Evolutionary conservation across 2,888 invertebrate species (phyloP).

Genomic region (Leptothorax acervorum): DNA sequence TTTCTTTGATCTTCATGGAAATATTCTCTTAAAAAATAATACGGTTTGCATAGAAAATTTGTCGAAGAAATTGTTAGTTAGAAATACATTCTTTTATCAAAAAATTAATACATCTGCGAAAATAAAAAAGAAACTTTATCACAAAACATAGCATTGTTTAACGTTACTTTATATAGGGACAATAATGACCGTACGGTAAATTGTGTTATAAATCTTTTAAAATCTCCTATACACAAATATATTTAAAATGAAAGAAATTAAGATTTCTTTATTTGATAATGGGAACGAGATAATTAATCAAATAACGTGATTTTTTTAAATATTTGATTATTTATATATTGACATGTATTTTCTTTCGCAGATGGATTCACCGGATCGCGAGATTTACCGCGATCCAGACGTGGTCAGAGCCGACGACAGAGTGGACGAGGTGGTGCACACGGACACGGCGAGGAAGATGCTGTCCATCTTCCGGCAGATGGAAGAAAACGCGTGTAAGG

Average conservation of each 20-base stretch:
- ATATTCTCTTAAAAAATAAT: not conserved
- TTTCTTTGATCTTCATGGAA: not conserved
- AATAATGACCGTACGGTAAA: not conserved
- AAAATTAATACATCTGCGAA: slow-evolving; percentile 8
- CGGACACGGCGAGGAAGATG: slow-evolving; percentile 93
- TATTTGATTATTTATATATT: not conserved
- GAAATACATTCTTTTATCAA: slow-evolving; percentile 13
- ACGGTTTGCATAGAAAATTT: not conserved
- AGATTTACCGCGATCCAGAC: slow-evolving; percentile 91
- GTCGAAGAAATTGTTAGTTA: not conserved
- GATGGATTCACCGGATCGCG: slow-evolving; percentile 90
- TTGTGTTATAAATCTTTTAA: not conserved
- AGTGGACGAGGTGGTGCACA: slow-evolving; percentile 85
- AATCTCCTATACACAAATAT: not conserved
- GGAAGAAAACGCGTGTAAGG: slow-evolving; percentile 89
- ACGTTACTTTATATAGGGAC: not conserved
- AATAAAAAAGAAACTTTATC: slow-evolving; percentile 26
- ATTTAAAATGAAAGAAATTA: not conserved
- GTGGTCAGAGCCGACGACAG: slow-evolving; percentile 89
- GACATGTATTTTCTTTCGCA: slow-evolving; percentile 70
- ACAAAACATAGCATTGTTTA: not conserved
- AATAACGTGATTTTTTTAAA: not conserved
- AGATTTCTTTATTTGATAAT: not conserved
- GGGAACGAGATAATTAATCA: not conserved
- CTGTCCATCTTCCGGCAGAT: slow-evolving; percentile 95